A percentile compares a stretch with the other conserved stretches of the same genome.
Evolutionary conservation across 2,797 vertebrate genomes (phyloP).

Genomic region (Enteromius trimaculatus): DNA sequence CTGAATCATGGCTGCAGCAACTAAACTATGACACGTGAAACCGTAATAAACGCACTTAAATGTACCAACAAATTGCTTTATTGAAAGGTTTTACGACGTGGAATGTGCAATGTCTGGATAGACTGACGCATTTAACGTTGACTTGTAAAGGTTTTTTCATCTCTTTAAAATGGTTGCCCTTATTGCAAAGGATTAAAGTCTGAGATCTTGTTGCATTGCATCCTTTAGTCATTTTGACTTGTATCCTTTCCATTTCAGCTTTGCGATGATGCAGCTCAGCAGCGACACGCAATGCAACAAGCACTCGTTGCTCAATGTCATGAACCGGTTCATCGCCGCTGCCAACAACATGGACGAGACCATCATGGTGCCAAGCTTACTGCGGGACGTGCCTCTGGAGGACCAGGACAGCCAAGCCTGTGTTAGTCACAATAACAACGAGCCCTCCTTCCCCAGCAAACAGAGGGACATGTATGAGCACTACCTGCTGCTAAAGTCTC

Average conservation of each 20-base stretch:
- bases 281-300: slow-evolving; percentile 76
- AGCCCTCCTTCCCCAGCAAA: slow-evolving; percentile 69
- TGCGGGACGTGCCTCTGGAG: slow-evolving; percentile 80
- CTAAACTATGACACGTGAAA: background rate
- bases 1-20: background rate
- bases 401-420: slow-evolving; percentile 64
- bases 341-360: slow-evolving; percentile 87
- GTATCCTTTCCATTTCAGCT: slow-evolving; percentile 32
- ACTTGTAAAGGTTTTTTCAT: too few species aligned
- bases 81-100: background rate
- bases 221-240: background rate
- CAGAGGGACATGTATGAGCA: slow-evolving; percentile 85
- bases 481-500: slow-evolving; percentile 83
- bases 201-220: too few species aligned
- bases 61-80: background rate
- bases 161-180: too few species aligned
- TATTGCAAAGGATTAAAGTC: background rate
- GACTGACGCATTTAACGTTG: background rate
- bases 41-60: background rate
- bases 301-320: slow-evolving; percentile 82
- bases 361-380: slow-evolving; percentile 83
- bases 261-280: slow-evolving; percentile 80
- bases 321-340: slow-evolving; percentile 84
- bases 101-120: too few species aligned
- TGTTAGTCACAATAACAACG: slow-evolving; percentile 63